phyloP scores from a whole-genome alignment of 1,140 invertebrate genomes.

The Drosophila seguyi region DNA sequence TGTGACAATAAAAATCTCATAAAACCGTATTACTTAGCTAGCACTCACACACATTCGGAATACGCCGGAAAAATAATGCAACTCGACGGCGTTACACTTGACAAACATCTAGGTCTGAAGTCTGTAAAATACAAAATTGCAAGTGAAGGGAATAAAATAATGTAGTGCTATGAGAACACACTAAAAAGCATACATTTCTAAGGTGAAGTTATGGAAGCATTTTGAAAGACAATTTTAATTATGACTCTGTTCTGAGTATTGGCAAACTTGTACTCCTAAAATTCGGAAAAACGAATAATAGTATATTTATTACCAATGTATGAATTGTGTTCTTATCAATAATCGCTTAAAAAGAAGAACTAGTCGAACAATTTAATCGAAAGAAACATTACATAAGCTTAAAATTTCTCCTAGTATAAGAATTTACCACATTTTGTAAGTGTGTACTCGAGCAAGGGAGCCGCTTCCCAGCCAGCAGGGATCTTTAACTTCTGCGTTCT shows the following conservation, averaged over 20 bases:
- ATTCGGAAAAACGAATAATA: background rate
- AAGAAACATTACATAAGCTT: background rate
- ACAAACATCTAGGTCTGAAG: background rate
- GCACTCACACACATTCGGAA: constrained; percentile 22
- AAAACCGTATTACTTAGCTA: constrained; percentile 75
- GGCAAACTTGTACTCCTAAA: background rate
- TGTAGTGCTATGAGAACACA: too few species aligned
- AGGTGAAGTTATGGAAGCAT: background rate
- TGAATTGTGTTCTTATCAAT: too few species aligned
- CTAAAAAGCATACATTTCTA: too few species aligned
- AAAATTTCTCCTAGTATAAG: too few species aligned
- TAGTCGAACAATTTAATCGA: background rate
- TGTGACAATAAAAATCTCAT: constrained; percentile 80
- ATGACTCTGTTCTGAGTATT: too few species aligned
- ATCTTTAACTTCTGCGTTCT: constrained; percentile 15
- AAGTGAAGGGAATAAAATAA: background rate
- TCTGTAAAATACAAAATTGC: background rate
- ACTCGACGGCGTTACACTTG: constrained; percentile 1
- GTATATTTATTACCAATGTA: background rate
- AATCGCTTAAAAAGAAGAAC: background rate
- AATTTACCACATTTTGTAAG: background rate
- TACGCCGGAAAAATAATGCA: constrained; percentile 11
- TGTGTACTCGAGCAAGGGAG: constrained; percentile 9
- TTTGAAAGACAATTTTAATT: too few species aligned
- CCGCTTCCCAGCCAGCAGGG: background rate